phyloP scores from a whole-genome alignment of 2,113 vertebrate species.

The Bostrychus sinensis region DNA sequence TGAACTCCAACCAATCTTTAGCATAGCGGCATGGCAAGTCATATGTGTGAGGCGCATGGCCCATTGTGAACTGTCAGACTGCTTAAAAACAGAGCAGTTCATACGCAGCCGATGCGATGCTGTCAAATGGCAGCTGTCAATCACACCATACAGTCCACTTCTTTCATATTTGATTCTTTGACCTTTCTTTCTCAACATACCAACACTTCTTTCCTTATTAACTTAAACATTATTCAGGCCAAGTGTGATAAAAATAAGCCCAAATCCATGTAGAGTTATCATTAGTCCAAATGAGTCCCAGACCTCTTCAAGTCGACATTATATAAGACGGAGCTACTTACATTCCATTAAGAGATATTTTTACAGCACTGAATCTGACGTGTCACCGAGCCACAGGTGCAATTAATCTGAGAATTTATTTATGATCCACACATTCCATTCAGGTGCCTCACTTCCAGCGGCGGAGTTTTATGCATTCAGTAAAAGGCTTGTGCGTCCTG shows the following conservation, averaged over 20 bases:
- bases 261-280: background rate
- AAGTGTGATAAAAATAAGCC: background rate
- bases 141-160: no score
- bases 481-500: background rate
- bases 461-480: background rate
- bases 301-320: background rate
- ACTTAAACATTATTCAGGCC: background rate
- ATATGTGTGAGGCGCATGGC: no score
- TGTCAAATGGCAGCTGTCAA: no score
- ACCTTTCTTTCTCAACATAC: no score
- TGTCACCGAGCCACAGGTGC: constrained; percentile 12
- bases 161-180: no score
- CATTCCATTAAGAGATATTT: background rate
- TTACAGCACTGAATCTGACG: constrained; percentile 1
- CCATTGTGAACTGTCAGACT: no score
- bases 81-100: no score
- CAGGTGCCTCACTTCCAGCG: background rate
- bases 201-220: background rate
- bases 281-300: background rate
- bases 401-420: constrained; percentile 6
- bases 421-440: constrained; percentile 2
- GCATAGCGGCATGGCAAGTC: no score
- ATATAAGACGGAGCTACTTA: background rate
- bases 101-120: no score
- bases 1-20: no score